A percentile compares a stretch with the other conserved stretches of the same genome.
Conservation (phyloP, 2,113 vertebrate genomes). For the Loxodonta africana region DNA sequence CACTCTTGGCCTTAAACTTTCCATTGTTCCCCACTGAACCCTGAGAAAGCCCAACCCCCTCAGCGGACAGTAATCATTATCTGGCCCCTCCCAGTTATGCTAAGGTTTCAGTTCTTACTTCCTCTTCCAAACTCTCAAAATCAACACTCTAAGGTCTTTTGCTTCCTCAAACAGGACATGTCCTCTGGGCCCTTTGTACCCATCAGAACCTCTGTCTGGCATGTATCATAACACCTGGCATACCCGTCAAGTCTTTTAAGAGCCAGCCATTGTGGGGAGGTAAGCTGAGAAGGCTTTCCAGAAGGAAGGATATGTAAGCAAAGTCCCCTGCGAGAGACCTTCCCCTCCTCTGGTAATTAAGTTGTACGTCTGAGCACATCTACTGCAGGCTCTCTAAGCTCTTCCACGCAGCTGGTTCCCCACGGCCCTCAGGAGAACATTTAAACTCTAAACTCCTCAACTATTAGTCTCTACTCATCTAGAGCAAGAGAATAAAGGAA, state of each 20-base stretch:
- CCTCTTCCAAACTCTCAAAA: neutral
- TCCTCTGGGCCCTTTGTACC: neutral
- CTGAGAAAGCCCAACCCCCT: neutral
- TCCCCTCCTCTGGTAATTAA: neutral
- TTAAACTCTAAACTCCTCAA: neutral
- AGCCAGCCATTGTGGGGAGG: neutral
- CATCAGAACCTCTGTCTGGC: neutral
- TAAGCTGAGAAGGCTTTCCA: neutral
- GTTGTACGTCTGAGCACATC: neutral
- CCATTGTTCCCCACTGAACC: neutral
- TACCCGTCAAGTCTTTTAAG: neutral
- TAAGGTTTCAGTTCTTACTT: conserved; percentile 40
- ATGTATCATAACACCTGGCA: neutral
- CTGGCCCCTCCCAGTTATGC: neutral
- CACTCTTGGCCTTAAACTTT: conserved; percentile 6
- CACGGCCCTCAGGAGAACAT: neutral
- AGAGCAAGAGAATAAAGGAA: neutral
- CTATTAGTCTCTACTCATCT: neutral
- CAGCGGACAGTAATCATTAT: neutral
- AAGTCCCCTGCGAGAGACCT: neutral
- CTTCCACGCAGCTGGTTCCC: neutral
- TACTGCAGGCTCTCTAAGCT: neutral
- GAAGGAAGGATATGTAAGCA: neutral
- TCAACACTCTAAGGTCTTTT: neutral
- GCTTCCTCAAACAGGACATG: conserved; percentile 24